These are phyloP conservation scores for Aplodontia rufa DNA, from an alignment of 2,113 vertebrate species.

Conservation along the genomic window DNA sequence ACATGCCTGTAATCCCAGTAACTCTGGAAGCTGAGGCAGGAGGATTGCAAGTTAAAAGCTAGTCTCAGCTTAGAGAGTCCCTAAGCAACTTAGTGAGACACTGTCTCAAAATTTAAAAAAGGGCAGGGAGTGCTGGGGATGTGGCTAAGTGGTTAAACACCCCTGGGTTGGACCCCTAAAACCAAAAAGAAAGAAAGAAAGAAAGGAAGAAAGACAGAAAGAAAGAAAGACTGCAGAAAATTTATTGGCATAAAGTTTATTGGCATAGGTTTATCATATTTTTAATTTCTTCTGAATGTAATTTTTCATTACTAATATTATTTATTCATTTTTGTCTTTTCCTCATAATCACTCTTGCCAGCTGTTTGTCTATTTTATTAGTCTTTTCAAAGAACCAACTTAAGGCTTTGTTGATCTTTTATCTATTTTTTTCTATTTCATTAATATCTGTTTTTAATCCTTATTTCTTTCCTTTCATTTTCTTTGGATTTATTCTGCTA, in stretches of 20 bases:
- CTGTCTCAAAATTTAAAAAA: no score
- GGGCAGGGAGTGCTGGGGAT: no score
- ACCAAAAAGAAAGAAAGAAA: no score
- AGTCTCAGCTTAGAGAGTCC: no score
- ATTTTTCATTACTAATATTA: constrained; percentile 39
- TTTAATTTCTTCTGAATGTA: constrained; percentile 31
- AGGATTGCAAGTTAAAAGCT: no score
- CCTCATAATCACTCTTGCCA: constrained; percentile 15
- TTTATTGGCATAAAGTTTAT: not conserved
- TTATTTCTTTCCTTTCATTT: constrained; percentile 48
- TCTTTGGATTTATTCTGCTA: constrained; percentile 19
- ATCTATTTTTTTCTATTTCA: constrained; percentile 46
- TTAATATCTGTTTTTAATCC: constrained; percentile 45
- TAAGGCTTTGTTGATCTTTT: not conserved
- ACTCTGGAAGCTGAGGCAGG: no score
- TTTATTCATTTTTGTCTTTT: constrained; percentile 36
- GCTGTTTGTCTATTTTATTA: constrained; percentile 39
- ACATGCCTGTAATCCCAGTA: no score
- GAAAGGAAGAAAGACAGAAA: no score
- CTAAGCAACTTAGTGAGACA: no score
- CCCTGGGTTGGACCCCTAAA: no score
- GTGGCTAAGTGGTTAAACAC: no score
- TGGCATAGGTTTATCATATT: not conserved
- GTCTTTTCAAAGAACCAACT: not conserved
- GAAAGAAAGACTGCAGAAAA: no score